Conservation (phyloP, 1,140 invertebrate genomes). For the Andricus grossulariae region DNA sequence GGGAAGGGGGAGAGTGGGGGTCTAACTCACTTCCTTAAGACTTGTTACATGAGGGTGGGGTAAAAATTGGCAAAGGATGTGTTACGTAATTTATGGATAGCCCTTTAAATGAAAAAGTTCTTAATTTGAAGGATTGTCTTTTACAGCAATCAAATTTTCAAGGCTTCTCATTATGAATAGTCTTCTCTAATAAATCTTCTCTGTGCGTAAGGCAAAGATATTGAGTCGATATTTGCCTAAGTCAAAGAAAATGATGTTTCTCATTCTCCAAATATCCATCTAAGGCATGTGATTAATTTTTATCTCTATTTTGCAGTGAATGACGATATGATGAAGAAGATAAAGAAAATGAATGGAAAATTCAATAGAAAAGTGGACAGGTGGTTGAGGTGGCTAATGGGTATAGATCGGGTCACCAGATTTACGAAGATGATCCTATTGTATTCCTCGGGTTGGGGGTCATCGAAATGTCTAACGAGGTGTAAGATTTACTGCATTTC, state of each 20-base stretch:
- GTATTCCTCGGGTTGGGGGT: background rate
- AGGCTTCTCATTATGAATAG: background rate
- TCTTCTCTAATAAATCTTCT: background rate
- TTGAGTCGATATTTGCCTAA: background rate
- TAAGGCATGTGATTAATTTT: slow-evolving; percentile 7
- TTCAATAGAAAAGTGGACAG: background rate
- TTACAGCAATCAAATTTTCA: too few species aligned
- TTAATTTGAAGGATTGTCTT: too few species aligned
- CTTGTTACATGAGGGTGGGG: too few species aligned
- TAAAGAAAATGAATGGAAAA: background rate
- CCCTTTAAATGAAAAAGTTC: too few species aligned
- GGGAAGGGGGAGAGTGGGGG: too few species aligned
- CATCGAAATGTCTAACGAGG: slow-evolving; percentile 6
- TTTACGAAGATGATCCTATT: slow-evolving; percentile 1
- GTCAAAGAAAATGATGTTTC: background rate
- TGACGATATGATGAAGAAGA: background rate
- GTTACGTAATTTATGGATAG: too few species aligned
- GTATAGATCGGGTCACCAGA: slow-evolving; percentile 10
- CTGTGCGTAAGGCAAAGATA: background rate
- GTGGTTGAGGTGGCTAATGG: background rate
- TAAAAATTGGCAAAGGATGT: too few species aligned
- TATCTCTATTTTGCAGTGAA: background rate
- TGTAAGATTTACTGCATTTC: slow-evolving; percentile 8
- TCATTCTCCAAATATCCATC: background rate
- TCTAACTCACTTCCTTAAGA: too few species aligned